Conservation (phyloP, 1,140 invertebrate genomes). For the Marisa cornuarietis region DNA sequence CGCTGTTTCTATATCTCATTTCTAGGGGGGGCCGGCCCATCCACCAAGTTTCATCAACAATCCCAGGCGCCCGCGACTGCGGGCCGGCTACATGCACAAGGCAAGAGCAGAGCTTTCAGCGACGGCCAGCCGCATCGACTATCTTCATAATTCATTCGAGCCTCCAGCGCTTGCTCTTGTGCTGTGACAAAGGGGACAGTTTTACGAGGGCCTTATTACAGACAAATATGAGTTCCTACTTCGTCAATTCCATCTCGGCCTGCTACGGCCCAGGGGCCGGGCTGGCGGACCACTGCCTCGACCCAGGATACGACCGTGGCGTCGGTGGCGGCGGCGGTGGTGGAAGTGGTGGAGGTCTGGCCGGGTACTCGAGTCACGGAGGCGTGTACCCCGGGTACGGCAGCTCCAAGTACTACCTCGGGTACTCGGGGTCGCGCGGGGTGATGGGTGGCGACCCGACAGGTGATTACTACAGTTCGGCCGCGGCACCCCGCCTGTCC, state of each 20-base stretch:
- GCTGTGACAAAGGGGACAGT: slow-evolving; percentile 41
- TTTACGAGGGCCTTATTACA: slow-evolving; percentile 50
- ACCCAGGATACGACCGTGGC: slow-evolving; percentile 41
- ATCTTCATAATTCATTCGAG: slow-evolving; percentile 49
- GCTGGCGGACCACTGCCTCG: slow-evolving; percentile 53
- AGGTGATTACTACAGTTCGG: slow-evolving; percentile 12
- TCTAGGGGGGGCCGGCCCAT: slow-evolving; percentile 6
- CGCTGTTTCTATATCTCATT: slow-evolving; percentile 13
- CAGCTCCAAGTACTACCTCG: slow-evolving; percentile 43
- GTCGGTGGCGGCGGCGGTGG: slow-evolving; percentile 3
- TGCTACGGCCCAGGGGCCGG: slow-evolving; percentile 57
- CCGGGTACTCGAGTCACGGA: slow-evolving; percentile 46
- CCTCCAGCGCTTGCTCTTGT: slow-evolving; percentile 28
- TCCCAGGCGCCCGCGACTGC: background rate
- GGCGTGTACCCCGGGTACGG: slow-evolving; percentile 50
- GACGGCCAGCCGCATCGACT: background rate
- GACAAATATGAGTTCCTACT: slow-evolving; percentile 61
- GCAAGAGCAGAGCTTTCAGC: background rate
- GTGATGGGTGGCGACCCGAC: background rate
- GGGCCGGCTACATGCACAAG: background rate
- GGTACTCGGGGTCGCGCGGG: slow-evolving; percentile 26
- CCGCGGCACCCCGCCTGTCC: background rate
- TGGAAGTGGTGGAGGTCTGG: slow-evolving; percentile 45
- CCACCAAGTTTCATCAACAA: background rate
- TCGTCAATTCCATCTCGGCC: slow-evolving; percentile 61